Evolutionary conservation across 2,113 vertebrate species (phyloP).

Genomic region (Fukomys damarensis): DNA sequence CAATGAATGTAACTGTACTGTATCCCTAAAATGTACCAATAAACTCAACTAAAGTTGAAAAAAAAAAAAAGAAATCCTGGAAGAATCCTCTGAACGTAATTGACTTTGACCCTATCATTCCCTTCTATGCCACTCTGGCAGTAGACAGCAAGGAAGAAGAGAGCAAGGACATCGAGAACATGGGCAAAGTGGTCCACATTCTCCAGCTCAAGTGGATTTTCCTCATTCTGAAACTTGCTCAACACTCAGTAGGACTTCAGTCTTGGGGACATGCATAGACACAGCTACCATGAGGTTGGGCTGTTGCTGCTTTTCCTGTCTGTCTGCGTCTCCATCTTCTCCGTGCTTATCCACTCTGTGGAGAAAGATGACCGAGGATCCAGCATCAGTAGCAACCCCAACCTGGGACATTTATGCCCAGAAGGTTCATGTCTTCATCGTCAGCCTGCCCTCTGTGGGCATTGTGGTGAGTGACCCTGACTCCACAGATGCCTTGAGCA

Average conservation of each 20-base stretch:
- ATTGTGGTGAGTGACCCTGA: slow-evolving; percentile 90
- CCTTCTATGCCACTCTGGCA: slow-evolving; percentile 93
- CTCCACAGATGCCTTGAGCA: slow-evolving; percentile 93
- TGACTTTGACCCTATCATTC: slow-evolving; percentile 94
- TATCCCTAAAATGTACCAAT: too few species aligned
- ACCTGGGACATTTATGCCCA: slow-evolving; percentile 94
- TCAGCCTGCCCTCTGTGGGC: slow-evolving; percentile 90
- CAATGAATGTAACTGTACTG: too few species aligned
- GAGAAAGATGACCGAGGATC: slow-evolving; percentile 93
- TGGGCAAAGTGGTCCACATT: slow-evolving; percentile 97
- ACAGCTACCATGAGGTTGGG: slow-evolving; percentile 95
- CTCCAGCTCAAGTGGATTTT: slow-evolving; percentile 95
- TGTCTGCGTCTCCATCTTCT: slow-evolving; percentile 96
- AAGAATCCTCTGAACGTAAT: slow-evolving; percentile 94
- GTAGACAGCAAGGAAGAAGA: slow-evolving; percentile 91
- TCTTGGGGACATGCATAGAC: slow-evolving; percentile 92
- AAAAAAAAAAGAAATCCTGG: too few species aligned
- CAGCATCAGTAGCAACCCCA: slow-evolving; percentile 92
- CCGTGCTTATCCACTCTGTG: slow-evolving; percentile 94
- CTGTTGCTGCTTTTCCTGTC: slow-evolving; percentile 95
- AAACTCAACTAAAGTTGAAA: too few species aligned
- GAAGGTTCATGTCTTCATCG: slow-evolving; percentile 91
- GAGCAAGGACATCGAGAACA: slow-evolving; percentile 94
- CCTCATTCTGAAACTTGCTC: slow-evolving; percentile 96
- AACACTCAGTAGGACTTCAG: slow-evolving; percentile 95